Conservation (phyloP, 2,797 vertebrate species). For the Pantherophis vulpinus region DNA sequence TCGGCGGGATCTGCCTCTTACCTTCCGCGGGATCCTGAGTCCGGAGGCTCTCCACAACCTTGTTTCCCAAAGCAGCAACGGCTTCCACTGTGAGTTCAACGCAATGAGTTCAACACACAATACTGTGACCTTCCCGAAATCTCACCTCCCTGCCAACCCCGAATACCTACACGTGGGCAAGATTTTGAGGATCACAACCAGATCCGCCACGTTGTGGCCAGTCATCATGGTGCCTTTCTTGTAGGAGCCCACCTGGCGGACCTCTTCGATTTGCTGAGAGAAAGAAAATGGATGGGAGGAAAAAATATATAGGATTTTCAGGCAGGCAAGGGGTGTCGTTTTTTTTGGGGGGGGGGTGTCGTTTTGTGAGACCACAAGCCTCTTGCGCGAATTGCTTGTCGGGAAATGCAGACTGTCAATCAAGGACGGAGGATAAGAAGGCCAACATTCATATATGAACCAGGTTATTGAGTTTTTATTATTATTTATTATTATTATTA, state of each 20-base stretch:
- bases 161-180: slow-evolving; percentile 87
- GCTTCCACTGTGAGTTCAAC: slow-evolving; percentile 83
- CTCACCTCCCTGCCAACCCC: fast-evolving
- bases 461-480: background rate
- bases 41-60: slow-evolving; percentile 91
- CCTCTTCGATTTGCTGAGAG: slow-evolving; percentile 95
- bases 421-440: background rate
- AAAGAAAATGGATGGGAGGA: background rate
- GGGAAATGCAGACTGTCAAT: background rate
- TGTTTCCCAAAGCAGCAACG: slow-evolving; percentile 91
- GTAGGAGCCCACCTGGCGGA: slow-evolving; percentile 95
- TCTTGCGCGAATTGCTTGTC: background rate
- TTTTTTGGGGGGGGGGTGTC: no score
- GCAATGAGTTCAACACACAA: background rate
- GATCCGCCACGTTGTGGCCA: slow-evolving; percentile 93
- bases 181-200: slow-evolving; percentile 96
- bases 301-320: background rate
- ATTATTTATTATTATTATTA: no score
- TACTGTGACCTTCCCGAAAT: background rate
- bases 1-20: slow-evolving; percentile 37
- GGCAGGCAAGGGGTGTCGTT: background rate
- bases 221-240: slow-evolving; percentile 98
- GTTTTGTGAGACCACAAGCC: no score
- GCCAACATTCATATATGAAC: background rate
- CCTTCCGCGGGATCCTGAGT: slow-evolving; percentile 91